These are phyloP conservation scores for Pangasius sanitwongsei DNA, from an alignment of 2,797 vertebrate genomes.

Conservation along the genomic window DNA sequence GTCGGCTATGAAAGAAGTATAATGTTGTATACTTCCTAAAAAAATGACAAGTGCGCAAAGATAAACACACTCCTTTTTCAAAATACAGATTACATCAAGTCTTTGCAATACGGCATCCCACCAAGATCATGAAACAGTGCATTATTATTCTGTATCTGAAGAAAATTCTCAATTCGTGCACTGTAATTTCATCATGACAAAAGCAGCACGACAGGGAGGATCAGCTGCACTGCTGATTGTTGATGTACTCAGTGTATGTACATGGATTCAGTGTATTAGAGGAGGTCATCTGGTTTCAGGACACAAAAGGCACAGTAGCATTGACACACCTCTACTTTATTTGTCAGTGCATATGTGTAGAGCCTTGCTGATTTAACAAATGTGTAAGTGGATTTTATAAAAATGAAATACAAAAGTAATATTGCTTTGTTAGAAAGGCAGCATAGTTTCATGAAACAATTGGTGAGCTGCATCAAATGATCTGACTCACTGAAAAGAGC, in stretches of 20 bases:
- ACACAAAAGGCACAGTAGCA: background rate
- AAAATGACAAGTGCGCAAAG: too few species aligned
- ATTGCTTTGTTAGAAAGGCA: background rate
- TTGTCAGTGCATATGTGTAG: background rate
- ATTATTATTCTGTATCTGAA: background rate
- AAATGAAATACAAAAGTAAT: background rate
- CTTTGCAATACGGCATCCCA: background rate
- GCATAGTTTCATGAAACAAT: background rate
- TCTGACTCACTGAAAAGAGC: background rate
- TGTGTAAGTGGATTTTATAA: background rate
- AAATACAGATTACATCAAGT: background rate
- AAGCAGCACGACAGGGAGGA: background rate
- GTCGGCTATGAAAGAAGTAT: too few species aligned
- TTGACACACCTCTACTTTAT: background rate
- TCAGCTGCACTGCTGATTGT: background rate
- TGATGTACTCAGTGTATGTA: background rate
- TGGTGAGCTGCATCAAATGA: background rate
- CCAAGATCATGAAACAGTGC: background rate
- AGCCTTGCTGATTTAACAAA: background rate
- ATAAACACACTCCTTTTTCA: background rate
- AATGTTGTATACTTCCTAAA: background rate
- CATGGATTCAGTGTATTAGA: background rate
- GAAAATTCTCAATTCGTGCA: background rate
- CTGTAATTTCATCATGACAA: background rate
- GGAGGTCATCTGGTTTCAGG: background rate